These are phyloP conservation scores for Origma solitaria DNA, from an alignment of 2,113 vertebrate genomes.

Conservation along the genomic window DNA sequence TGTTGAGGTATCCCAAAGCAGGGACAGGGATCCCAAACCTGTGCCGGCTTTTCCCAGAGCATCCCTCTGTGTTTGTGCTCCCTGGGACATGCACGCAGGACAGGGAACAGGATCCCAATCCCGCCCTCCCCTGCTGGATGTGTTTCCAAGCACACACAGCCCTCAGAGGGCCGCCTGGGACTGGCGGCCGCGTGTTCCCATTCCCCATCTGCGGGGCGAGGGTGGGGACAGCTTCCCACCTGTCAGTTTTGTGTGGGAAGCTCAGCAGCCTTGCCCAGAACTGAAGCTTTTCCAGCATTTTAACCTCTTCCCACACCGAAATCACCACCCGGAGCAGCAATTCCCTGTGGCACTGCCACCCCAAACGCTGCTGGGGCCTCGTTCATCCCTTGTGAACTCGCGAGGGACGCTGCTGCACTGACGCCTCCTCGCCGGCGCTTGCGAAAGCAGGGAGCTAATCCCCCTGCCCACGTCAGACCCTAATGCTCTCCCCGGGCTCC, in stretches of 20 bases:
- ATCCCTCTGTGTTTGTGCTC: neutral
- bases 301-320: accelerated
- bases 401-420: accelerated
- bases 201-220: neutral
- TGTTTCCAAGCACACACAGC: neutral
- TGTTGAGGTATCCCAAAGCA: too few relatives aligned
- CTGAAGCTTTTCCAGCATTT: neutral
- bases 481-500: neutral
- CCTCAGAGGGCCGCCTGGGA: neutral
- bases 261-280: neutral
- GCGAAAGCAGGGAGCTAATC: neutral
- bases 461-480: neutral
- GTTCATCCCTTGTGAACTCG: accelerated
- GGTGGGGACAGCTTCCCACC: neutral
- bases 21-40: neutral
- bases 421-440: neutral
- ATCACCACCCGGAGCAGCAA: neutral
- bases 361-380: accelerated
- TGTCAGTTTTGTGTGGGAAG: neutral
- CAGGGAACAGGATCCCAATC: neutral
- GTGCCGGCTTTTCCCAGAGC: accelerated
- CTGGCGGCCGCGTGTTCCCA: neutral
- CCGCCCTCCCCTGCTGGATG: neutral
- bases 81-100: neutral
- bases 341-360: accelerated